Evolutionary conservation across 2,888 invertebrate species (phyloP).

Genomic region (Cosmopolites sordidus): DNA sequence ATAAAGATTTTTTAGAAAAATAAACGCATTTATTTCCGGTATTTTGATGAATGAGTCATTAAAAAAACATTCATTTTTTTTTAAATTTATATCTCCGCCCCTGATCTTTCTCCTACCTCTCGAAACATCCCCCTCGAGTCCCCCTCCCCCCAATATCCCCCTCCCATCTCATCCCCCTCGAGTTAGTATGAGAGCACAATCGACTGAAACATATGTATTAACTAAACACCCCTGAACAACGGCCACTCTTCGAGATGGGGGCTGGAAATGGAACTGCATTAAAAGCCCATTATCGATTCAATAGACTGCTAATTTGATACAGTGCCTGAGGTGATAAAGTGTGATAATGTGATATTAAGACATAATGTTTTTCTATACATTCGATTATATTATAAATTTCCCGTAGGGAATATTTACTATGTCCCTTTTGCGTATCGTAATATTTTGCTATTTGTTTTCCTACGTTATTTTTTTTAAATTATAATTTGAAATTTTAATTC

Average conservation of each 20-base stretch:
- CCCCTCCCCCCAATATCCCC: not conserved
- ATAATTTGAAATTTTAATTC: too few species aligned
- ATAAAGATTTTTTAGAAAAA: too few species aligned
- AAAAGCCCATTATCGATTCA: conserved; percentile 44
- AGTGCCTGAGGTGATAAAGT: conserved; percentile 19
- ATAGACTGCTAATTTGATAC: conserved; percentile 41
- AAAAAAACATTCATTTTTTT: not conserved
- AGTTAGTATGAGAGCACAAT: conserved; percentile 36
- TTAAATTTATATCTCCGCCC: conserved; percentile 11
- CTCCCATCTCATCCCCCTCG: conserved; percentile 14
- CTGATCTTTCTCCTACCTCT: conserved; percentile 8
- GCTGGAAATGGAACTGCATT: conserved; percentile 41
- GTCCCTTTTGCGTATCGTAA: too few species aligned
- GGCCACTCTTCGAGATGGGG: conserved; percentile 33
- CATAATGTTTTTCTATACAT: conserved; percentile 12
- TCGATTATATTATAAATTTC: too few species aligned
- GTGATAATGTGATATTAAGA: conserved; percentile 25
- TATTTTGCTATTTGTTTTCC: too few species aligned
- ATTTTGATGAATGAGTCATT: too few species aligned
- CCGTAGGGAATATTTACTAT: too few species aligned
- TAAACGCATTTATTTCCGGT: too few species aligned
- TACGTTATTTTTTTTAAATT: too few species aligned
- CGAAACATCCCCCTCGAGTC: not conserved
- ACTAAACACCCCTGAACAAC: conserved; percentile 34
- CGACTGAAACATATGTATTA: conserved; percentile 43